These are phyloP conservation scores for Drosophila prosaltans DNA, from an alignment of 1,140 invertebrate species.

Conservation along the genomic window DNA sequence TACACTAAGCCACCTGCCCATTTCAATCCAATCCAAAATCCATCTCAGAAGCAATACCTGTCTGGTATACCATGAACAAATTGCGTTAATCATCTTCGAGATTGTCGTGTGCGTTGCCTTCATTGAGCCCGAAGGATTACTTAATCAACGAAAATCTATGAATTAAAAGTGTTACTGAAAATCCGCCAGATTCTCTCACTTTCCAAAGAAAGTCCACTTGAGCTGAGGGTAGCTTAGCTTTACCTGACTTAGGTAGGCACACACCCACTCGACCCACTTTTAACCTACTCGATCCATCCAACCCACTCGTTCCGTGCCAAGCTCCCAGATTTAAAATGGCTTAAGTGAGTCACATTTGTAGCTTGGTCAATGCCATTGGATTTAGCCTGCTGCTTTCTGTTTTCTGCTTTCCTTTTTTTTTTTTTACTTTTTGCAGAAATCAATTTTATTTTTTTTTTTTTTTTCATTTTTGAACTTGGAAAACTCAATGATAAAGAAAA, in stretches of 20 bases:
- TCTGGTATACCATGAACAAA: conserved; percentile 43
- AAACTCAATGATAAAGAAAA: conserved; percentile 55
- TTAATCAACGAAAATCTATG: conserved; percentile 77
- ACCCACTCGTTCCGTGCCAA: conserved; percentile 19
- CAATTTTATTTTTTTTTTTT: conserved; percentile 26
- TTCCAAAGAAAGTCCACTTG: conserved; percentile 49
- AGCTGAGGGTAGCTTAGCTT: conserved; percentile 35
- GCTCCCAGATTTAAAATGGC: conserved; percentile 58
- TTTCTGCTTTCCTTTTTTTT: conserved; percentile 29
- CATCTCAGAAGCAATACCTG: conserved; percentile 3
- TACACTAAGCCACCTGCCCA: conserved; percentile 58
- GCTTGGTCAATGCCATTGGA: conserved; percentile 9
- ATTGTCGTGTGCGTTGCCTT: conserved; percentile 35
- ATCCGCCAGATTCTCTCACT: conserved; percentile 58
- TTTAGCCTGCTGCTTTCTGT: conserved; percentile 14
- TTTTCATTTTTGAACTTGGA: conserved; percentile 46
- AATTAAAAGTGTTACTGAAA: conserved; percentile 70
- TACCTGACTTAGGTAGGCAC: conserved; percentile 42
- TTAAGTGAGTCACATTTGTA: conserved; percentile 24
- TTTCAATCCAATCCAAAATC: neutral
- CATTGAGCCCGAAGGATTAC: conserved; percentile 73
- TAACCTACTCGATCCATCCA: neutral
- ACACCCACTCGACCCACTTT: conserved; percentile 16
- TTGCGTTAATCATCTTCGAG: conserved; percentile 64
- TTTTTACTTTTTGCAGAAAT: conserved; percentile 38